Evolutionary conservation across 2,113 vertebrate genomes (phyloP).

Genomic region (Pionites leucogaster): DNA sequence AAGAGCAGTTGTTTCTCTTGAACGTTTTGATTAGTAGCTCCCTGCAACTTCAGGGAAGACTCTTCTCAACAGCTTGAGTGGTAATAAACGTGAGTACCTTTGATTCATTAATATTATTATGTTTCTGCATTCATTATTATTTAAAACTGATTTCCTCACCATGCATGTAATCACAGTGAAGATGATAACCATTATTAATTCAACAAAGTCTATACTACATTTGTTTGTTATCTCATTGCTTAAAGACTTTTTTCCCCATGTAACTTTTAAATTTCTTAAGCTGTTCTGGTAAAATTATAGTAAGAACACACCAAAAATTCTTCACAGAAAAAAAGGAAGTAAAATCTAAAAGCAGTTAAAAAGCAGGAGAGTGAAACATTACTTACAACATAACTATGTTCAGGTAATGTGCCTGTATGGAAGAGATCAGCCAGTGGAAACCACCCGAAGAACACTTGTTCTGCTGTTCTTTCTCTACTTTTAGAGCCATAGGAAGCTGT

Average conservation of each 20-base stretch:
- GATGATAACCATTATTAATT: not conserved
- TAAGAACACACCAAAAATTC: not conserved
- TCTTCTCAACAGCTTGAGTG: not conserved
- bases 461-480: not conserved
- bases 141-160: not conserved
- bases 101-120: not conserved
- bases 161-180: not conserved
- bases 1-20: not conserved
- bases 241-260: not conserved
- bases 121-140: not conserved
- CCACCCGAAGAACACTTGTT: not conserved
- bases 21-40: not conserved
- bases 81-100: conserved; percentile 25
- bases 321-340: not conserved
- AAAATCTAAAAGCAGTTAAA: not conserved
- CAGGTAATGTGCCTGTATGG: not conserved
- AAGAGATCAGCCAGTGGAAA: conserved; percentile 24
- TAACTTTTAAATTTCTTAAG: not conserved
- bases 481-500: not conserved
- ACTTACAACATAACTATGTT: conserved; percentile 65
- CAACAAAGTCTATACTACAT: not conserved
- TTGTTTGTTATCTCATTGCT: not conserved
- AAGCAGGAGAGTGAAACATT: not conserved
- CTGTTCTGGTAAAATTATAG: not conserved
- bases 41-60: not conserved